Evolutionary conservation across 2,888 invertebrate genomes (phyloP), one percentile per base, ranked within the genome.

Genomic region (Polydrusus tereticollis): DNA sequence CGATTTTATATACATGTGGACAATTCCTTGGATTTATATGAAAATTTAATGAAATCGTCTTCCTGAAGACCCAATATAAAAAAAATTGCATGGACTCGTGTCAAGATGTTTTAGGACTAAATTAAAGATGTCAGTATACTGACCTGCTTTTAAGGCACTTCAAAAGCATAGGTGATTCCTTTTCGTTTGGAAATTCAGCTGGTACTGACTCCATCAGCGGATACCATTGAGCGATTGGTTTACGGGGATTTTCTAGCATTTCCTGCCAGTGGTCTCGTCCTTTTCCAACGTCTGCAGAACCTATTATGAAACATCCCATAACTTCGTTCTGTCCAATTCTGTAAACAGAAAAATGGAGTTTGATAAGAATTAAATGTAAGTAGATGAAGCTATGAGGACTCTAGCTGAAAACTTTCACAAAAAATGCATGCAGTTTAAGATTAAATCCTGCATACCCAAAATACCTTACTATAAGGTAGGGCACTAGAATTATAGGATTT

Each of bases 281-380:
- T 26, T 91, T 88, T 3, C 94, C 94, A 64, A 92, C 91, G 80
- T 92, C 90, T 69, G 89, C 89, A 0, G 92, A 90, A 0, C 94
- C 94, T 68, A 94, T 91, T n/a, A 91, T 91, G 1, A 92, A 92
- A 83, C 94, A 94, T 4, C 95, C 95, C 87, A 96, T 93, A 76
- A 95, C 86, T 83, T 96, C 95, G 83, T 96, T 94, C 21, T 93
- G 90, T 10, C 95, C 94, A 80, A 96, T 94, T 84, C 95, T 95
- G 86, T 12, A 47, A 16, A 85, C 82, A 62, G 18, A 43, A 29
- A 60, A 52, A 33, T 3, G 33, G 10, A n/a, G n/a, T n/a, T 36
- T 12, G 3, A 12, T n/a, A 1, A 36, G n/a, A 36, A 10, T 10
- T 33, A 10, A 33, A 33, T 6, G 8, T 33, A 33, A 33, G 8